phyloP scores from a whole-genome alignment of 2,113 vertebrate species.

The Hippocampus mohnikei region DNA sequence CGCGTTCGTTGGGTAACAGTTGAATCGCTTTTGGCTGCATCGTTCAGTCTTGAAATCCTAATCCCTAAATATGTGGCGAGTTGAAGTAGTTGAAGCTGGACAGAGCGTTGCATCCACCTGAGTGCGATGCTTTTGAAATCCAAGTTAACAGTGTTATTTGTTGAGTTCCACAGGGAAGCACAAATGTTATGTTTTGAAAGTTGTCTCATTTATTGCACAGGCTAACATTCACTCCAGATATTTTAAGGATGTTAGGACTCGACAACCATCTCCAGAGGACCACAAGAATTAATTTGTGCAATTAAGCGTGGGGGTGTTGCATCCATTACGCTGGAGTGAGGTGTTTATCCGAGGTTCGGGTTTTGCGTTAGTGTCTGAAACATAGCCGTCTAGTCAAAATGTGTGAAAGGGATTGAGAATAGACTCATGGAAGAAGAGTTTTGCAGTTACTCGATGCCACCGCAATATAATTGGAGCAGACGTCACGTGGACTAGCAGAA shows the following conservation, averaged over 20 bases:
- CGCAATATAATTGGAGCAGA: constrained; percentile 27
- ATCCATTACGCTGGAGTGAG: constrained; percentile 16
- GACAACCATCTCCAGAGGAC: constrained; percentile 1
- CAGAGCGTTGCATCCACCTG: neutral
- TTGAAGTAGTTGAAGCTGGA: neutral
- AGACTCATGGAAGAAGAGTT: constrained; percentile 43
- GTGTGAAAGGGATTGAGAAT: constrained; percentile 48
- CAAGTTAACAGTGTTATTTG: neutral
- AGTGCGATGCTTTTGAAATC: too few relatives aligned
- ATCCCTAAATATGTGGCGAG: neutral
- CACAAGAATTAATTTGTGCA: constrained; percentile 29
- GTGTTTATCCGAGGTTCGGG: constrained; percentile 55
- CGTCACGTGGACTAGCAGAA: constrained; percentile 12
- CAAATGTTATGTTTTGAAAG: neutral
- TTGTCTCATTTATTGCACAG: neutral
- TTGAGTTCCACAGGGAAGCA: neutral
- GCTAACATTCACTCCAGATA: neutral
- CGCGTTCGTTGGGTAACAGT: neutral
- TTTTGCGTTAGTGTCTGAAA: constrained; percentile 47
- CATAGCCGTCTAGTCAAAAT: constrained; percentile 44
- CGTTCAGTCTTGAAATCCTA: neutral
- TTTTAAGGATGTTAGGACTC: neutral
- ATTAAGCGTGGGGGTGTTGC: constrained; percentile 30
- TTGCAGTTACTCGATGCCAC: constrained; percentile 24
- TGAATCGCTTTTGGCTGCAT: neutral